Evolutionary conservation across 2,888 invertebrate genomes (phyloP).

Genomic region (Drosophila nigricruria): DNA sequence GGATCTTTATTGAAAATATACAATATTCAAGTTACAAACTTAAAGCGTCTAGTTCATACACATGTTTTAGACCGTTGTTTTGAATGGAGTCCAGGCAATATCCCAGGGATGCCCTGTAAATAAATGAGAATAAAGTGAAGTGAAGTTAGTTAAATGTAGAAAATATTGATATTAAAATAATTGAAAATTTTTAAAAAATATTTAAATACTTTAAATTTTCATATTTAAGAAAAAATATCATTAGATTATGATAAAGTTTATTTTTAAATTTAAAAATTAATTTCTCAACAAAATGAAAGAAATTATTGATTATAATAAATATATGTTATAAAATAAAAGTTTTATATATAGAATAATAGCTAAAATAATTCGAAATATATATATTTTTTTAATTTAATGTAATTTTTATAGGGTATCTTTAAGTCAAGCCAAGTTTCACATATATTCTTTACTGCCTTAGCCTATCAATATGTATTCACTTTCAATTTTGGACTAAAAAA

Average conservation of each 20-base stretch:
- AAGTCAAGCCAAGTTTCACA: neutral
- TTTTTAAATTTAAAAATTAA: no score
- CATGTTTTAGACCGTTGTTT: conserved; percentile 13
- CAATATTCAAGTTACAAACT: conserved; percentile 8
- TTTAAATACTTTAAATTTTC: no score
- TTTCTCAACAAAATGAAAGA: no score
- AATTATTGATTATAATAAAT: no score
- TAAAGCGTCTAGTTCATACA: conserved; percentile 20
- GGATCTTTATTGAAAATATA: neutral
- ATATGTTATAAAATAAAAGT: no score
- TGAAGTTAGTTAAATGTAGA: no score
- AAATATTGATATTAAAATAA: no score
- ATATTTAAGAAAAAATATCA: no score
- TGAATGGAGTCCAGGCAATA: conserved; percentile 9
- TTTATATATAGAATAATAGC: neutral
- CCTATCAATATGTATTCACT: conserved; percentile 71
- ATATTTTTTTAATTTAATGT: no score
- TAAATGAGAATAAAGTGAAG: neutral
- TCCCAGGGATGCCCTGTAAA: neutral
- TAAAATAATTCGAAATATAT: no score
- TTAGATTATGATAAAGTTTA: no score
- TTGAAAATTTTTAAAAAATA: no score
- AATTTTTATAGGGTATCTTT: conserved; percentile 6
- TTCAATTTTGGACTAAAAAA: conserved; percentile 72
- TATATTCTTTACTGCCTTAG: conserved; percentile 3